Conservation (phyloP, 2,797 vertebrate species). For the Kryptolebias ocellatus region DNA sequence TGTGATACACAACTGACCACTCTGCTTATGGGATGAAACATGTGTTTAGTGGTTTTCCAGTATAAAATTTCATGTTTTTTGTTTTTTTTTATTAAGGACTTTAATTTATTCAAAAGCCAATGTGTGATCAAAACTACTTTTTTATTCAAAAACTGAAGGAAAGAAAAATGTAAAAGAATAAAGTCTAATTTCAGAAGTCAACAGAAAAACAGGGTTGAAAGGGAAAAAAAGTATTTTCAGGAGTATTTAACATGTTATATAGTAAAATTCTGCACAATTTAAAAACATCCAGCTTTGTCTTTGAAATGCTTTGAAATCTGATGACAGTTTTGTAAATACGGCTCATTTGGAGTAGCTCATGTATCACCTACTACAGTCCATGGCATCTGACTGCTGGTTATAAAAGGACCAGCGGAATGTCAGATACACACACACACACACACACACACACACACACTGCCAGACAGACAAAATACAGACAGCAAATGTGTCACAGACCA, state of each 20-base stretch:
- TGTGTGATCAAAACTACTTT: neutral
- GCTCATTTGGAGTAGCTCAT: neutral
- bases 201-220: neutral
- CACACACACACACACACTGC: conserved; percentile 13
- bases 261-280: neutral
- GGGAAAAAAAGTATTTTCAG: neutral
- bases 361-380: neutral
- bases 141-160: neutral
- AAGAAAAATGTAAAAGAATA: neutral
- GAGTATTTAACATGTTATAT: neutral
- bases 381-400: conserved; percentile 6
- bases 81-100: no score
- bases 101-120: neutral
- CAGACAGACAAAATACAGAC: conserved; percentile 57
- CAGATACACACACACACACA: conserved; percentile 51
- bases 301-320: neutral
- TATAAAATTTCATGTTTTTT: no score
- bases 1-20: no score
- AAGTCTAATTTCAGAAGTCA: neutral
- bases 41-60: no score
- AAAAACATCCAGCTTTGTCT: neutral
- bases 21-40: no score
- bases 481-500: conserved; percentile 1
- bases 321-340: neutral
- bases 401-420: conserved; percentile 38